Evolutionary conservation across 2,797 vertebrate genomes (phyloP).

Genomic region (Orientallactaga sibirica): DNA sequence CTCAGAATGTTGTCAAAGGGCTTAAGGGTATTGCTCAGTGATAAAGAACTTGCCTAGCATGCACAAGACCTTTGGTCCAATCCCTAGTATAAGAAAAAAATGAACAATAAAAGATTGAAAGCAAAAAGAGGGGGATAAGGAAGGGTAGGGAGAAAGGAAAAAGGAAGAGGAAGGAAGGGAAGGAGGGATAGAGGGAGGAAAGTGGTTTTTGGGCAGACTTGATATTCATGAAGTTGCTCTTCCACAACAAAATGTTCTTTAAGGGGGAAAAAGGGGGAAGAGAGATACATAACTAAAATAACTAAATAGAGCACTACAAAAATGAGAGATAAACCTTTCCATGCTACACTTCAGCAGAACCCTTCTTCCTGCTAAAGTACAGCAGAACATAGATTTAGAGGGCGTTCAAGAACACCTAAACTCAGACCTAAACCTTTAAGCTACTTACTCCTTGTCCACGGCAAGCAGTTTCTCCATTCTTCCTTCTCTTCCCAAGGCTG

Average conservation of each 20-base stretch:
- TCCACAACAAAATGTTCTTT: slow-evolving; percentile 27
- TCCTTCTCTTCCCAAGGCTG: neutral
- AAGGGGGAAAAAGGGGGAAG: neutral
- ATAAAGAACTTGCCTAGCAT: neutral
- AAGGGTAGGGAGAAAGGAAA: too few species aligned
- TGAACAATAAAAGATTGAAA: too few species aligned
- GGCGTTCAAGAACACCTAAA: neutral
- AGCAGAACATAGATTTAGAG: neutral
- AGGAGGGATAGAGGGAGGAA: neutral
- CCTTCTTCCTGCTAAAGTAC: neutral
- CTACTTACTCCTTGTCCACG: neutral
- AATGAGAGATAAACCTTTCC: neutral
- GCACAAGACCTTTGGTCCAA: neutral
- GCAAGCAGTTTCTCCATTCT: neutral
- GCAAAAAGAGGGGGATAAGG: too few species aligned
- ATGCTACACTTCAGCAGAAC: slow-evolving; percentile 36
- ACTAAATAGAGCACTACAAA: slow-evolving; percentile 4
- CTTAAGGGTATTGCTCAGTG: neutral
- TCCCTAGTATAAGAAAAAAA: too few species aligned
- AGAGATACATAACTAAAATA: slow-evolving; percentile 19
- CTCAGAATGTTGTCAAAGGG: neutral
- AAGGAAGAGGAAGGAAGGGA: neutral
- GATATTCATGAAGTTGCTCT: slow-evolving; percentile 5
- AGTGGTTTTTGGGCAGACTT: neutral
- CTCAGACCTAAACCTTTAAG: neutral